Base-by-base conservation (phyloP, 2,888 invertebrate species). In the Candidula unifasciata region DNA sequence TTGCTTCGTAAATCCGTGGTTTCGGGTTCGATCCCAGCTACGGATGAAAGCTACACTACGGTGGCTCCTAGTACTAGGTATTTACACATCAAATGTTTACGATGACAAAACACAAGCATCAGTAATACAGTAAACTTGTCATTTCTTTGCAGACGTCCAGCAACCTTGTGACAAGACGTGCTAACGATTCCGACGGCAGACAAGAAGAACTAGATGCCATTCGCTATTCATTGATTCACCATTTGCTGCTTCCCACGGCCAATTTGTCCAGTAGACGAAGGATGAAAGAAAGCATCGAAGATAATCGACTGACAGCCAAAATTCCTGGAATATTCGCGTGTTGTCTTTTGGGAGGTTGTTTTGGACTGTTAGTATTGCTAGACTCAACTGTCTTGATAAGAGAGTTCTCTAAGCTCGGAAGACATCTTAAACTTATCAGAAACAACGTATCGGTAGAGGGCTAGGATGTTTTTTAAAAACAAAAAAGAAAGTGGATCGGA, bases 261-360 rank as follows among this genome's bases (percentile, higher is more conserved):
- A 52, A 74, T 27, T 52, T 74, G 52, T 74, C 73, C 44, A 74
- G 73, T 13, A 52, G n/a, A 10, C 44, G 73, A 16, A 24, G 73
- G 27, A 74, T 10, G 18, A 52, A 52, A 52, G 73, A 74, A 21
- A 74, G 73, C 73, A 24, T 27, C 3, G 52, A 44, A 27, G 73
- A 74, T 21, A 3, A 74, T 27, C 44, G 73, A 52, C 8, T 74
- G 8, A 74, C 73, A 8, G 73, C 73, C 5, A 74, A 16, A 44
- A 74, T 74, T 74, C 73, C 73, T 16, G 73, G 73, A 44, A 27
- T 52, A 3, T 74, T 74, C 52, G 73, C 73, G 10, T 52, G 52
- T 27, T n/a, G 10, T 52, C 13, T 74, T 3, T 27, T 74, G 18
- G 3, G 10, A 5, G 44, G 33, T 52, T 10, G 21, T 6, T 74